Percentiles rank a stretch among this genome's conserved stretches.
Evolutionary conservation across 2,113 vertebrate species (phyloP).

Genomic region (Gavia stellata): DNA sequence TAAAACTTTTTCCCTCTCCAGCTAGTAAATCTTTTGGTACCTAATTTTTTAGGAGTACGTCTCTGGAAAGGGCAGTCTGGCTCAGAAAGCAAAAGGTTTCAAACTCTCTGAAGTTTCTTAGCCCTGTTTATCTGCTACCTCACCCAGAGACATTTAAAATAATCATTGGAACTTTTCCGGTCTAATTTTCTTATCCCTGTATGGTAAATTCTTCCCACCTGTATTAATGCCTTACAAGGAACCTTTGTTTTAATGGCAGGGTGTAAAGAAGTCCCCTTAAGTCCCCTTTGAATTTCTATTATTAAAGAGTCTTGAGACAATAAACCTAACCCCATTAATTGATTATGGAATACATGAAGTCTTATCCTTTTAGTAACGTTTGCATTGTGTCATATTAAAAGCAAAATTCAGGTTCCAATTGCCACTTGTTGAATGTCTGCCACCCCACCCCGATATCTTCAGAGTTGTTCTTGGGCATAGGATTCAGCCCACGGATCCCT

Average conservation of each 20-base stretch:
- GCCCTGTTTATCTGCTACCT: slow-evolving; percentile 12
- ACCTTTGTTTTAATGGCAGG: background rate
- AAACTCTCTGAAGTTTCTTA: background rate
- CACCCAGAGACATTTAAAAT: background rate
- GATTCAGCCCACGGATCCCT: background rate
- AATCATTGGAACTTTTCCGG: background rate
- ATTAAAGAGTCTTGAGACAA: background rate
- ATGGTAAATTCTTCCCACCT: background rate
- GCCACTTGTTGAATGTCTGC: background rate
- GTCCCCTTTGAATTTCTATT: background rate
- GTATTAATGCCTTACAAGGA: background rate
- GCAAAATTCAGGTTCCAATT: background rate
- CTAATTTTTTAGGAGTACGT: background rate
- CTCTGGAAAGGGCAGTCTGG: background rate
- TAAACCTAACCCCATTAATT: background rate
- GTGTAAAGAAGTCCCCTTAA: background rate
- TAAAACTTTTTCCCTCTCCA: background rate
- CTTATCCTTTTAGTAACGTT: background rate
- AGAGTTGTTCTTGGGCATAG: background rate
- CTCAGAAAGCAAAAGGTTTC: background rate
- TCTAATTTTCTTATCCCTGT: background rate
- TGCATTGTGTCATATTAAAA: background rate
- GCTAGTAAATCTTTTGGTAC: slow-evolving; percentile 9
- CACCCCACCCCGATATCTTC: background rate
- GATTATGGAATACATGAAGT: background rate